Conservation (phyloP, 2,113 vertebrate genomes). For the Myotis yumanensis region DNA sequence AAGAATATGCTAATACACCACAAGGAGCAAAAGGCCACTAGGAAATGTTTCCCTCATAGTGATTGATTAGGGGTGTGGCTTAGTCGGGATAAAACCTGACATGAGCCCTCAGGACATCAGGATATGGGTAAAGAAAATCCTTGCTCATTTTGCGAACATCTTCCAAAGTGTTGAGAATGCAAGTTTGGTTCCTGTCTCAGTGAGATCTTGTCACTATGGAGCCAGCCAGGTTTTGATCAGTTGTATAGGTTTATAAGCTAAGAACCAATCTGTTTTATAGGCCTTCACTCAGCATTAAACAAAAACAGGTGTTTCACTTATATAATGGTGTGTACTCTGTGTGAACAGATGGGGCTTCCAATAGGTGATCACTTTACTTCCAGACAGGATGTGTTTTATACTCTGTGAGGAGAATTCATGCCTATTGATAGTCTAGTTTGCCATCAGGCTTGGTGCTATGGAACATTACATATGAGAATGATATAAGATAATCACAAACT, state of each 20-base stretch:
- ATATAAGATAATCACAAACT: background rate
- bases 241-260: conserved; percentile 3
- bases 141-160: background rate
- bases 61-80: background rate
- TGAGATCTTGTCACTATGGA: background rate
- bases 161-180: background rate
- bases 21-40: accelerated
- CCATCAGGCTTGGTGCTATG: background rate
- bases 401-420: background rate
- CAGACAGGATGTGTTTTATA: background rate
- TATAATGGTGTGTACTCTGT: background rate
- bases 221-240: background rate
- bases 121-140: background rate
- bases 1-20: background rate
- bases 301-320: background rate
- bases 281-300: background rate
- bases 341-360: conserved; percentile 3
- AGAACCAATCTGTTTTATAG: background rate
- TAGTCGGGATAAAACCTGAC: background rate
- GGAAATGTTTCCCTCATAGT: background rate
- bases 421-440: background rate
- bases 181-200: background rate
- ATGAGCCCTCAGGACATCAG: background rate
- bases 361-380: background rate
- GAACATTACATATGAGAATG: background rate